These are phyloP conservation scores for Temnothorax unifasciatus DNA, from an alignment of 2,888 invertebrate genomes.

Conservation along the genomic window DNA sequence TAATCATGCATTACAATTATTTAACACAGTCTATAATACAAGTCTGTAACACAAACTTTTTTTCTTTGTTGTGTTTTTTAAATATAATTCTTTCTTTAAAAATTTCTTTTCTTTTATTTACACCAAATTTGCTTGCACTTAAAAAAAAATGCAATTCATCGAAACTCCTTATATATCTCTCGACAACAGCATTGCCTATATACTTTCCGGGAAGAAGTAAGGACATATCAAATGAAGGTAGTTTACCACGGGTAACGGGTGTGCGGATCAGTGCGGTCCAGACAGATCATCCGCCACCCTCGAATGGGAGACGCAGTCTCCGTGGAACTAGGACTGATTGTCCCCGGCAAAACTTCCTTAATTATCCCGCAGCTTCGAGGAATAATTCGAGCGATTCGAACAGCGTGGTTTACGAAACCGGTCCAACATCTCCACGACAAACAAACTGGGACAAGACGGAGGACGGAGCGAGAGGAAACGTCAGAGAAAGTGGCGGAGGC, in stretches of 20 bases:
- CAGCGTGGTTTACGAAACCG: constrained; percentile 71
- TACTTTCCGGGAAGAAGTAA: constrained; percentile 22
- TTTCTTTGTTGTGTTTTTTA: neutral
- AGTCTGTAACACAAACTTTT: neutral
- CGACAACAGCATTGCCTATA: constrained; percentile 15
- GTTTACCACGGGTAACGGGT: constrained; percentile 34
- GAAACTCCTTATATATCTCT: neutral
- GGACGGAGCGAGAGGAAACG: constrained; percentile 9
- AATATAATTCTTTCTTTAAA: neutral
- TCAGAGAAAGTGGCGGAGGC: constrained; percentile 25
- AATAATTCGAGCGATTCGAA: constrained; percentile 77
- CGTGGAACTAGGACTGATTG: constrained; percentile 77
- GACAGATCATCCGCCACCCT: constrained; percentile 40
- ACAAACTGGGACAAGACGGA: constrained; percentile 63
- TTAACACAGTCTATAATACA: no score
- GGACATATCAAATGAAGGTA: constrained; percentile 59
- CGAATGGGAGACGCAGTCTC: constrained; percentile 11
- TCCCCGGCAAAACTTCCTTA: constrained; percentile 84
- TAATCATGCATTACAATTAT: neutral
- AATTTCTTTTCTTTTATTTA: neutral
- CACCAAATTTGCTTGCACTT: neutral
- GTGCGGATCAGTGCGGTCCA: constrained; percentile 55
- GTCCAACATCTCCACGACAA: constrained; percentile 66
- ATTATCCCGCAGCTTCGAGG: constrained; percentile 81
- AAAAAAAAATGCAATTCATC: constrained; percentile 29